phyloP scores from a whole-genome alignment of 2,888 invertebrate species.

The Chironomus tentans region DNA sequence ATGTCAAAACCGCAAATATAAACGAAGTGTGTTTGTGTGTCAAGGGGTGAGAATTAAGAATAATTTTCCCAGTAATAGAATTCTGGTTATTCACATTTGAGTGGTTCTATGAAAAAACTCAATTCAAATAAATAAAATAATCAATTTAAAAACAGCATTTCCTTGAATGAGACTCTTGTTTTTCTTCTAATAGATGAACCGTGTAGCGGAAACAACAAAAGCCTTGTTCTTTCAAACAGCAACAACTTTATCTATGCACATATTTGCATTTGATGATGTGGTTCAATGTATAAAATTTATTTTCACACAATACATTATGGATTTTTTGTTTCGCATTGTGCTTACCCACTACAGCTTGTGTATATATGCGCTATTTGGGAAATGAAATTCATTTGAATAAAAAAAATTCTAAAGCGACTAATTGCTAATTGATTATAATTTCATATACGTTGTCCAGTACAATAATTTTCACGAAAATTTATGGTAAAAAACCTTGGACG shows the following conservation, averaged over 20 bases:
- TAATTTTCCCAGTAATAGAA: too few species aligned
- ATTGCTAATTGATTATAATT: background rate
- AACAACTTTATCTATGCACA: background rate
- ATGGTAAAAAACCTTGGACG: too few species aligned
- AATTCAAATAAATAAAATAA: too few species aligned
- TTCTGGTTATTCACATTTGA: too few species aligned
- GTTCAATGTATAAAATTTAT: background rate
- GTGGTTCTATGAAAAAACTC: too few species aligned
- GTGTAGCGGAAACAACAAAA: too few species aligned
- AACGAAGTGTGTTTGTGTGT: background rate
- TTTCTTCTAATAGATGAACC: too few species aligned
- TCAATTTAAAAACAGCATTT: too few species aligned
- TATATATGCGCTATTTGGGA: background rate
- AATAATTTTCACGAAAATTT: too few species aligned
- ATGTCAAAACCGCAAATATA: constrained; percentile 1
- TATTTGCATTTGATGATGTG: background rate
- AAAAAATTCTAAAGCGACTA: background rate
- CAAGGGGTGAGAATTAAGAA: too few species aligned
- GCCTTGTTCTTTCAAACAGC: background rate
- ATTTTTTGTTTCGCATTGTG: background rate
- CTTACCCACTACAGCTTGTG: background rate
- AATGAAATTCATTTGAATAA: background rate
- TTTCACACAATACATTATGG: background rate
- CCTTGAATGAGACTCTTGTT: too few species aligned
- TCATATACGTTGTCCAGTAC: too few species aligned